These are phyloP conservation scores for Azorinus chamasolen DNA, from an alignment of 2,888 invertebrate genomes.

Conservation along the genomic window DNA sequence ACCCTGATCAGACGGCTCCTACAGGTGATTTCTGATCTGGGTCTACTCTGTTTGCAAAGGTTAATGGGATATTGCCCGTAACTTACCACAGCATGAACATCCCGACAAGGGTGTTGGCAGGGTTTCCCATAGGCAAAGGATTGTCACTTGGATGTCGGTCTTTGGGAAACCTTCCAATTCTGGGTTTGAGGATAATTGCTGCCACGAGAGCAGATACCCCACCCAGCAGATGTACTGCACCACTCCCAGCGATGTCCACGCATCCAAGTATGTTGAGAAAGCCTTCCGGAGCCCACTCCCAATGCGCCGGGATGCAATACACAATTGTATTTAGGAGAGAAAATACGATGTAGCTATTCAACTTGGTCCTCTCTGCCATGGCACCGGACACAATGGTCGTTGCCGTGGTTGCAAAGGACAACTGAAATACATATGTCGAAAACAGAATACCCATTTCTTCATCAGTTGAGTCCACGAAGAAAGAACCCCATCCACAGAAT, in stretches of 20 bases:
- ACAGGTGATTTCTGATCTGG: no score
- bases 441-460: constrained; percentile 75
- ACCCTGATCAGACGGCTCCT: no score
- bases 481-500: constrained; percentile 94
- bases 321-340: constrained; percentile 82
- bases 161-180: constrained; percentile 77
- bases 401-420: constrained; percentile 83
- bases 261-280: constrained; percentile 70
- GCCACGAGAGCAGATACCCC: constrained; percentile 84
- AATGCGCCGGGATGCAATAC: constrained; percentile 86
- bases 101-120: constrained; percentile 82
- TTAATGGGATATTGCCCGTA: not conserved
- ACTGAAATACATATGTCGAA: constrained; percentile 83
- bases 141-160: constrained; percentile 53
- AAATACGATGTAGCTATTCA: constrained; percentile 82
- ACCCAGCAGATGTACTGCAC: constrained; percentile 85
- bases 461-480: constrained; percentile 89
- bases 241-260: constrained; percentile 83
- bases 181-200: constrained; percentile 81
- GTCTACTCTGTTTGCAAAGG: no score
- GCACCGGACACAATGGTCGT: constrained; percentile 85
- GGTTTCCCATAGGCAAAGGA: constrained; percentile 76
- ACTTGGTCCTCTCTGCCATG: constrained; percentile 84
- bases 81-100: constrained; percentile 84
- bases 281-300: constrained; percentile 86